Base-by-base conservation (phyloP, 2,797 vertebrate species). In the Emys orbicularis region DNA sequence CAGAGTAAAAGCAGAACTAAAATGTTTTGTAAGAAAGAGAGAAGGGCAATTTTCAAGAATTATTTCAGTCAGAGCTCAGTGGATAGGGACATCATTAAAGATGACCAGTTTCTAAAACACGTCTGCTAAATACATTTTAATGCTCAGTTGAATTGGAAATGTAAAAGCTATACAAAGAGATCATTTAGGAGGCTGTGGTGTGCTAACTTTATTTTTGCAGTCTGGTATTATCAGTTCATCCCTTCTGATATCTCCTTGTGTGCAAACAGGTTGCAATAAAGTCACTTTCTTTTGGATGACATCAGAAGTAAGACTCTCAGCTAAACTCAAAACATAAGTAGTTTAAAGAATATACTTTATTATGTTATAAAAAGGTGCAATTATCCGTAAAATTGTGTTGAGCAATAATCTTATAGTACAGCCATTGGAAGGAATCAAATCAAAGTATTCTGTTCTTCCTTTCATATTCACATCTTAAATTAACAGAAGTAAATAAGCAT, bases 291-390 rank as follows among this genome's bases (percentile, higher is more conserved):
- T 93, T 92, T 74, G 49, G 68, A 6, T 47, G 44, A 29, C 5
- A 8, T 3, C 31, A 8, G 81, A 65, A 94, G 89, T 90, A 88
- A 95, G 59, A 86, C 72, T 93, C 88, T 97, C 89, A 82, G 47
- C 83, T 95, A 57, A 86, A 89, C 53, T 93, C 59, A 91, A 91
- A 96, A 83, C 16, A 15, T 90, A 93, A 95, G 76, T 90, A 81
- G 87, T 91, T 97, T 97, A 82, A 96, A 96, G 59, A 96, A 96
- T 94, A 93, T 95, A 89, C 57, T 98, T 98, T 97, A 97, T 97
- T 98, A 95, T 95, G 27, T 93, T 96, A 94, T 87, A 98, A 97
- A 98, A 97, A 89, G 57, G 76, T 84, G 84, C 87, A 83, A 11
- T 79, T 93, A 52, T 87, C 87, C 92, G 79, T 93, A 97, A 97